Evolutionary conservation across 2,113 vertebrate species (phyloP).

Genomic region (Ciconia boyciana): DNA sequence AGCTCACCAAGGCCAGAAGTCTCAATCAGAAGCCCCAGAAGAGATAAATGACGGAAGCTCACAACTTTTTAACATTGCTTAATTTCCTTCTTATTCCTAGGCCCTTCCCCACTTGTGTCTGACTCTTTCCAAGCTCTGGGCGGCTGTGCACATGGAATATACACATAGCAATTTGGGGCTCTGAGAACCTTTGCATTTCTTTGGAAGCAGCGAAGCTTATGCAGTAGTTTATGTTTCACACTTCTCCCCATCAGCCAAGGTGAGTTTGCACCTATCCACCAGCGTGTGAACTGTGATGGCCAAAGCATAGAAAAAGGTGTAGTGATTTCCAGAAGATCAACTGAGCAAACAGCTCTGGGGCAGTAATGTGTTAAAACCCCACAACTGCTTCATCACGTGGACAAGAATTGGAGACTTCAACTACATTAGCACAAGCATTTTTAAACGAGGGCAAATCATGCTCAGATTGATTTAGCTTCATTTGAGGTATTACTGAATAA

Average conservation of each 20-base stretch:
- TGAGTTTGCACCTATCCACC: background rate
- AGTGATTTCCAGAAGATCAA: background rate
- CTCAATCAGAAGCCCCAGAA: slow-evolving; percentile 55
- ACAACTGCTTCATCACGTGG: background rate
- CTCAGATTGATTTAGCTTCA: background rate
- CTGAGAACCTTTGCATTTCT: background rate
- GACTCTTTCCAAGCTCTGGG: background rate
- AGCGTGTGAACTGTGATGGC: background rate
- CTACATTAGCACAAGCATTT: background rate
- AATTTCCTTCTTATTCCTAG: background rate
- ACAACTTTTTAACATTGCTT: background rate
- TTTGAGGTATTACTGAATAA: background rate
- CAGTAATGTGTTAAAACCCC: background rate
- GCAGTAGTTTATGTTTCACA: background rate
- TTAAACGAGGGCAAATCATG: background rate
- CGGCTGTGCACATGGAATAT: background rate
- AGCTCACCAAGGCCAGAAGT: slow-evolving; percentile 28
- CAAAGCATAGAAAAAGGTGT: background rate
- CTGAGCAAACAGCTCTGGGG: background rate
- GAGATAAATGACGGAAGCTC: slow-evolving; percentile 14
- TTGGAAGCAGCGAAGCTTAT: background rate
- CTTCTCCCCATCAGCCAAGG: background rate
- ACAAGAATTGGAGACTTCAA: fast-evolving
- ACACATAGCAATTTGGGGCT: background rate
- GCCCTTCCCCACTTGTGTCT: background rate